Percentiles rank a stretch among this genome's conserved stretches.
These are phyloP conservation scores for Helogale parvula DNA, from an alignment of 2,113 vertebrate genomes.

Conservation along the genomic window DNA sequence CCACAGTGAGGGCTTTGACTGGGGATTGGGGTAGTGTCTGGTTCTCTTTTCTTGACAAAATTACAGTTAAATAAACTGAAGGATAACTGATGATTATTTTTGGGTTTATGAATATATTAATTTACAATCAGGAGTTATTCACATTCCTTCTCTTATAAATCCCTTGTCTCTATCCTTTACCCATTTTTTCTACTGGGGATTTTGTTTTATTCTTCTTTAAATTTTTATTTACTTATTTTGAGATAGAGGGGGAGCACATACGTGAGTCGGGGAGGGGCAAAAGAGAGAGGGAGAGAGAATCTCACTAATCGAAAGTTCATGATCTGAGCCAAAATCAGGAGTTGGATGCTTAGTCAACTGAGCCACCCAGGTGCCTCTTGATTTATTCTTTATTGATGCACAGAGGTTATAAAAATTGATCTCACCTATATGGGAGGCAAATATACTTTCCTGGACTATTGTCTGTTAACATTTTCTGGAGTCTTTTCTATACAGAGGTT, in stretches of 20 bases:
- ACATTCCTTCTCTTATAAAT: neutral
- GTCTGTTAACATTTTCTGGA: neutral
- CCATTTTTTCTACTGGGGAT: neutral
- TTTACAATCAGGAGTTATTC: neutral
- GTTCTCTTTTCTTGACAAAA: neutral
- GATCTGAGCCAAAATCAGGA: no score
- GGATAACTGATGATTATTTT: neutral
- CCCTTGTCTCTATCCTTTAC: neutral
- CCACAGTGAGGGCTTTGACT: neutral
- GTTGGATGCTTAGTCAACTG: no score
- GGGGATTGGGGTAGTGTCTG: neutral
- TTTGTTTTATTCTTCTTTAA: neutral
- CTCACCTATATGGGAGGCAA: neutral
- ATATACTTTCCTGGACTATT: neutral
- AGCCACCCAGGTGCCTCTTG: no score
- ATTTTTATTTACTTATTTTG: no score
- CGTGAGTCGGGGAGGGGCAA: no score
- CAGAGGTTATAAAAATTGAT: neutral
- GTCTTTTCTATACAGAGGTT: neutral
- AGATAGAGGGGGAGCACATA: no score
- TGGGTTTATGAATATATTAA: neutral
- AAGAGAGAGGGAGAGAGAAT: no score
- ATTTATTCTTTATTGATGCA: neutral
- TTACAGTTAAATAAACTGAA: neutral
- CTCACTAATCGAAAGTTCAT: no score